phyloP scores from a whole-genome alignment of 2,113 vertebrate species.

The Sterrhoptilus dennistouni region DNA sequence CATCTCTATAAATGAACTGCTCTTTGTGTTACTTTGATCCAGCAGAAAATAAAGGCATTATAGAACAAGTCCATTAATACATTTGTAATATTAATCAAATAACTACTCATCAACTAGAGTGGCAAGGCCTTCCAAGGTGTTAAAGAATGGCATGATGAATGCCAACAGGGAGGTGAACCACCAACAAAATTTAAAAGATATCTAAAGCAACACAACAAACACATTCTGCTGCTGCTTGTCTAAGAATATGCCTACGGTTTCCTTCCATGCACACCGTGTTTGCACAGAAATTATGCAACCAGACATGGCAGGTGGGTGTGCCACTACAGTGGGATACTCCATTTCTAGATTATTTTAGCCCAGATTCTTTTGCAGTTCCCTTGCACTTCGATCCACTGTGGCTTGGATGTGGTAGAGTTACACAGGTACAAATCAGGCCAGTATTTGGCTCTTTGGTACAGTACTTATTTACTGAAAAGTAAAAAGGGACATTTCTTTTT shows the following conservation, averaged over 20 bases:
- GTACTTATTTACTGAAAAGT: background rate
- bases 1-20: background rate
- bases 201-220: background rate
- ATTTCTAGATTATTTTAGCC: background rate
- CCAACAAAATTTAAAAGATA: background rate
- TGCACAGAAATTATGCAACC: background rate
- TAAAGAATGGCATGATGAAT: background rate
- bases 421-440: background rate
- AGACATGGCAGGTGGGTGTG: background rate
- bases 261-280: fast-evolving
- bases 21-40: background rate
- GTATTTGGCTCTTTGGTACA: background rate
- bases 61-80: background rate
- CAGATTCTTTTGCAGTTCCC: background rate
- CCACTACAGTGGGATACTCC: background rate
- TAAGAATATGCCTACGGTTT: background rate
- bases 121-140: background rate
- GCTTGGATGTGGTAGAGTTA: background rate
- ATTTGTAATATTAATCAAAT: background rate
- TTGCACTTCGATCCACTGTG: background rate
- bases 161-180: background rate
- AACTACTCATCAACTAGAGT: background rate
- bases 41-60: background rate
- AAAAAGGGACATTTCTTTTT: background rate
- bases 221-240: background rate